phyloP scores from a whole-genome alignment of 2,113 vertebrate species.

The Mirounga angustirostris region DNA sequence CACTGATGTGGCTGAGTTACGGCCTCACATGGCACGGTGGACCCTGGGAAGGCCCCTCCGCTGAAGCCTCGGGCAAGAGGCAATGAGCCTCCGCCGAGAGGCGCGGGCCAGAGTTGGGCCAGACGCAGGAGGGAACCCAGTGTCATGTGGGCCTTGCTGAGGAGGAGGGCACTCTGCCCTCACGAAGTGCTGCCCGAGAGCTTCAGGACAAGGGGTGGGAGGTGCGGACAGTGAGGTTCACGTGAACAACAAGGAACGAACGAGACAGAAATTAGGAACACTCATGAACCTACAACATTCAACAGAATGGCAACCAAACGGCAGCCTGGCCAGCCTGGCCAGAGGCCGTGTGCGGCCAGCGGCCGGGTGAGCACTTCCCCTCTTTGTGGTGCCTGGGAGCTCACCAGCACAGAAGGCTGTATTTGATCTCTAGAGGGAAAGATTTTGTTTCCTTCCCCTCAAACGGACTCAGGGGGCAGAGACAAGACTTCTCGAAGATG shows the following conservation, averaged over 20 bases:
- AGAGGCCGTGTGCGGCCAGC: not conserved
- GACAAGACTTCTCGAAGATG: slow-evolving; percentile 66
- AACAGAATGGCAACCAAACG: not conserved
- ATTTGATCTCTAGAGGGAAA: not conserved
- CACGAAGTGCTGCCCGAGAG: slow-evolving; percentile 24
- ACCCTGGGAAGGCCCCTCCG: not conserved
- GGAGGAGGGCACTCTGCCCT: not conserved
- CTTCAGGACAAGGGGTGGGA: not conserved
- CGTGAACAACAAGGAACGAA: not conserved
- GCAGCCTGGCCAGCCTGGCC: not conserved
- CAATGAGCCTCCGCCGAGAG: not conserved
- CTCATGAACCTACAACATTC: not conserved
- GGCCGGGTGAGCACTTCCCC: not conserved
- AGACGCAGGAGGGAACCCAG: not conserved
- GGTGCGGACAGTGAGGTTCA: not conserved
- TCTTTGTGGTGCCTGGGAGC: not conserved
- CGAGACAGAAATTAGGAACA: not conserved
- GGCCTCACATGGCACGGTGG: not conserved
- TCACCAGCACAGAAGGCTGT: not conserved
- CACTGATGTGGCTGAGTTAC: slow-evolving; percentile 46
- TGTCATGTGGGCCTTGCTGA: rapidly evolving
- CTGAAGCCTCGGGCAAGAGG: not conserved
- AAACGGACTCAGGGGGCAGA: not conserved
- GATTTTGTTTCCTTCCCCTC: not conserved
- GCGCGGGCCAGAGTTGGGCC: not conserved